Percentiles rank a stretch among this genome's conserved stretches.
These are phyloP conservation scores for Sebastes taczanowskii DNA, from an alignment of 2,797 vertebrate species.

Conservation along the genomic window DNA sequence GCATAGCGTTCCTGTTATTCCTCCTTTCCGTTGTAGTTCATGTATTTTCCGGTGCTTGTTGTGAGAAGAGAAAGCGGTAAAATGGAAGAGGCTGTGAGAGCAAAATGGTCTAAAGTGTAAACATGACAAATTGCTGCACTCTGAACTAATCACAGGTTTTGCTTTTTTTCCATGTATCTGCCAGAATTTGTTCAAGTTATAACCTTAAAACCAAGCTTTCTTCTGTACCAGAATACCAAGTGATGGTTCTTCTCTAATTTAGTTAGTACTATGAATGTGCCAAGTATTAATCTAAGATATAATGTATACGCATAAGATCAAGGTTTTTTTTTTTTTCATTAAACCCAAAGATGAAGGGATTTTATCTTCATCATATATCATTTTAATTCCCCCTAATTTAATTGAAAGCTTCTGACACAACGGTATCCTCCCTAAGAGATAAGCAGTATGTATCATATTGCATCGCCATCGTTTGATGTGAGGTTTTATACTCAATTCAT, in stretches of 20 bases:
- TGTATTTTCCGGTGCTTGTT: not conserved
- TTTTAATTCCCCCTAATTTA: not conserved
- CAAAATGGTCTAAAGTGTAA: not conserved
- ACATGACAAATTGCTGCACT: not conserved
- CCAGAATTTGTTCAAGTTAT: not conserved
- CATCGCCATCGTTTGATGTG: not conserved
- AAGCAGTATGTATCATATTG: not conserved
- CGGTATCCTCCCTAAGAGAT: not conserved
- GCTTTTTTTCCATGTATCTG: not conserved
- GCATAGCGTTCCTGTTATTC: not conserved
- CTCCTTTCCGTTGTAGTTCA: not conserved
- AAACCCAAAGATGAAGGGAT: not conserved
- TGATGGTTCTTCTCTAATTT: not conserved
- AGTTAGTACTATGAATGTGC: not conserved
- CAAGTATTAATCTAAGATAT: not conserved
- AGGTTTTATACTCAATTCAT: not conserved
- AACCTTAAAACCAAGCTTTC: not conserved
- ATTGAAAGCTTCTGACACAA: not conserved
- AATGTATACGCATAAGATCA: not conserved
- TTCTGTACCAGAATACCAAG: not conserved
- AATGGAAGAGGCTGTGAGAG: not conserved
- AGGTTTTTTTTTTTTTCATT: not conserved
- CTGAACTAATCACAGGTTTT: not conserved
- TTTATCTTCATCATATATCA: not conserved
- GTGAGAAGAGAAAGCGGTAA: not conserved